Percentiles rank a stretch among this genome's conserved stretches.
Evolutionary conservation across 2,888 invertebrate species (phyloP).

Genomic region (Clusia tigrina): DNA sequence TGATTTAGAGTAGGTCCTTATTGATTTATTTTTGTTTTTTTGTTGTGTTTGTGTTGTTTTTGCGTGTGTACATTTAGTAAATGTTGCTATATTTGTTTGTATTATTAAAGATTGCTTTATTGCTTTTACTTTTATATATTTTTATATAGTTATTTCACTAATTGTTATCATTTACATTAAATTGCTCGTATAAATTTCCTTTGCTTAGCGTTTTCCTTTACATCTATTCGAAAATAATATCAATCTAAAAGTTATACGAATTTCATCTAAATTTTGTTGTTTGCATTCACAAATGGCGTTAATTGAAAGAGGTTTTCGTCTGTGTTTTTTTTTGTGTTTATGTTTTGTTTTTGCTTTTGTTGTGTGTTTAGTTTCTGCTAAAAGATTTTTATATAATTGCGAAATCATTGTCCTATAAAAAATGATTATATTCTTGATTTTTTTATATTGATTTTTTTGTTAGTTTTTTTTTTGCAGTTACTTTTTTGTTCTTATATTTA

Average conservation of each 20-base stretch:
- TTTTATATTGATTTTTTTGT: neutral
- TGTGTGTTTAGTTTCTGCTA: constrained; percentile 7
- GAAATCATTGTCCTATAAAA: constrained; percentile 23
- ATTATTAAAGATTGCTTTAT: too few relatives aligned
- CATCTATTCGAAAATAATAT: neutral
- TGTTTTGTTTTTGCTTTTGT: constrained; percentile 15
- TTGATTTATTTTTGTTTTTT: constrained; percentile 11
- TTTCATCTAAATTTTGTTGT: constrained; percentile 8
- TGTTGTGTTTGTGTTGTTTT: neutral
- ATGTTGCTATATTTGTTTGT: constrained; percentile 20
- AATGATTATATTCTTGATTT: constrained; percentile 13
- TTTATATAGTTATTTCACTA: constrained; percentile 17
- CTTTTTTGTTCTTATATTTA: neutral
- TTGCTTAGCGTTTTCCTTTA: neutral
- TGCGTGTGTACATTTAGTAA: constrained; percentile 20
- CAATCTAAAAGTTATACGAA: neutral
- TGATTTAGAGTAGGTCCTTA: constrained; percentile 27
- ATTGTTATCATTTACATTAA: constrained; percentile 21
- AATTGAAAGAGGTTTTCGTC: neutral
- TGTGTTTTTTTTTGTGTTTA: constrained; percentile 11
- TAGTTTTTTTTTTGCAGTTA: constrained; percentile 5
- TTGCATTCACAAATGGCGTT: constrained; percentile 16
- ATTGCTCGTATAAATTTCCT: constrained; percentile 21
- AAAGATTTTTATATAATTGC: constrained; percentile 1
- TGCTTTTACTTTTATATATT: constrained; percentile 19